phyloP scores from a whole-genome alignment of 2,888 invertebrate genomes.

The Esperia sulphurella region DNA sequence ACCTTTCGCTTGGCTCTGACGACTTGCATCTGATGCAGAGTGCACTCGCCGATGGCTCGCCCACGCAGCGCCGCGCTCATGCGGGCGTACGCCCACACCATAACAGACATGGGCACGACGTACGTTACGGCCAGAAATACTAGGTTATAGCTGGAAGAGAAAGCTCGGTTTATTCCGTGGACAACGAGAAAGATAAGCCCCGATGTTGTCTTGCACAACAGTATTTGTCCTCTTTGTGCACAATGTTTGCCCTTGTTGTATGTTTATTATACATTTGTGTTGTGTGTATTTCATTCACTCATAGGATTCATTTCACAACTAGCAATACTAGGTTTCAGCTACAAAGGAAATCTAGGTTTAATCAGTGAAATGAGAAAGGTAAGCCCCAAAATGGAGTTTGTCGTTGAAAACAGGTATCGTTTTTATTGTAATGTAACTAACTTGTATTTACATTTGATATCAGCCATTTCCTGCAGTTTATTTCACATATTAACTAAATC shows the following conservation, averaged over 20 bases:
- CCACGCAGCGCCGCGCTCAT: conserved; percentile 93
- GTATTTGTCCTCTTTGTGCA: background rate
- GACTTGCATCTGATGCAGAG: conserved; percentile 90
- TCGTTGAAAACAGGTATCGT: no score
- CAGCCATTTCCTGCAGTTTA: no score
- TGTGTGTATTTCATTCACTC: no score
- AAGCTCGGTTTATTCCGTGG: background rate
- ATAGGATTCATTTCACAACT: no score
- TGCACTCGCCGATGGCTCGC: conserved; percentile 91
- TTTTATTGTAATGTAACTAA: no score
- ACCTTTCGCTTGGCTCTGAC: conserved; percentile 92
- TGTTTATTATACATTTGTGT: background rate
- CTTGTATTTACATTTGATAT: no score
- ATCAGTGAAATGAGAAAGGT: no score
- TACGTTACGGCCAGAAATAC: conserved; percentile 90
- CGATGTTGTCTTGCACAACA: background rate
- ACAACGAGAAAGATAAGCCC: background rate
- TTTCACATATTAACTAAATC: no score
- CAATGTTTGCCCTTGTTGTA: background rate
- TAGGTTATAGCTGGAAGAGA: conserved; percentile 86
- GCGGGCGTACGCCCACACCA: conserved; percentile 88
- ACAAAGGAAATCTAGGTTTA: no score
- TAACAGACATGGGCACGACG: conserved; percentile 88
- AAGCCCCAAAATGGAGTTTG: no score
- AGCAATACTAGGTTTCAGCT: no score